Percentiles rank a stretch among this genome's conserved stretches.
Evolutionary conservation across 2,888 invertebrate species (phyloP).

Genomic region (Diogma glabrata): DNA sequence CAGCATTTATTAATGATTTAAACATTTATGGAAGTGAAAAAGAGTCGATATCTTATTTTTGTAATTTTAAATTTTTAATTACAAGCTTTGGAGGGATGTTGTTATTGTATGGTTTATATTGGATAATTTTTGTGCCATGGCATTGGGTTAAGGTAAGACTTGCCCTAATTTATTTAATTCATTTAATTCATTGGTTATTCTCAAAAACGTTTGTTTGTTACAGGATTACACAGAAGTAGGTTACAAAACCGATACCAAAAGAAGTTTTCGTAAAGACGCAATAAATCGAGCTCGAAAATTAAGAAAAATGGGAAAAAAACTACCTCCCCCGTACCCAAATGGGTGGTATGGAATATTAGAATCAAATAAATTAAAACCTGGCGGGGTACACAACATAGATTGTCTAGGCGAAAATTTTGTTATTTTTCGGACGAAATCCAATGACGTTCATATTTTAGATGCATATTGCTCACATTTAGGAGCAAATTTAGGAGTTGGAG

Average conservation of each 20-base stretch:
- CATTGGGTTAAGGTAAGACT: constrained; percentile 26
- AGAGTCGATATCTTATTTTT: too few relatives aligned
- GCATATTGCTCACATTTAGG: constrained; percentile 88
- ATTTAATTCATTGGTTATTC: too few relatives aligned
- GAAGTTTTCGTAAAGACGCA: constrained; percentile 19
- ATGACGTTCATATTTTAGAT: constrained; percentile 56
- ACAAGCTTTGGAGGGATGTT: too few relatives aligned
- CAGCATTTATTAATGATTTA: too few relatives aligned
- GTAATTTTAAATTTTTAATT: too few relatives aligned
- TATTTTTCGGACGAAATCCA: constrained; percentile 52
- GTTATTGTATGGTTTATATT: too few relatives aligned
- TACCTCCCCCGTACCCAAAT: constrained; percentile 80
- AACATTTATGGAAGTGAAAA: too few relatives aligned
- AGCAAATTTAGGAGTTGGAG: constrained; percentile 73
- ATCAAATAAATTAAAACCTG: constrained; percentile 44
- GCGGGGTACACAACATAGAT: constrained; percentile 47
- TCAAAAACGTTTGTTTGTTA: constrained; percentile 19
- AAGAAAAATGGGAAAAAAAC: constrained; percentile 45
- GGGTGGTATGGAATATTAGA: constrained; percentile 79
- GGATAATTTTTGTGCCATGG: constrained; percentile 25
- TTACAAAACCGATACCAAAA: constrained; percentile 14
- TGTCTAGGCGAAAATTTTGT: constrained; percentile 62
- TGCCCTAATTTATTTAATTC: neutral
- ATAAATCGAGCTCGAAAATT: constrained; percentile 40
- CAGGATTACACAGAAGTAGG: constrained; percentile 25